Evolutionary conservation across 2,113 vertebrate species (phyloP), one percentile per base, ranked within the genome.

Genomic region (Theristicus caerulescens): DNA sequence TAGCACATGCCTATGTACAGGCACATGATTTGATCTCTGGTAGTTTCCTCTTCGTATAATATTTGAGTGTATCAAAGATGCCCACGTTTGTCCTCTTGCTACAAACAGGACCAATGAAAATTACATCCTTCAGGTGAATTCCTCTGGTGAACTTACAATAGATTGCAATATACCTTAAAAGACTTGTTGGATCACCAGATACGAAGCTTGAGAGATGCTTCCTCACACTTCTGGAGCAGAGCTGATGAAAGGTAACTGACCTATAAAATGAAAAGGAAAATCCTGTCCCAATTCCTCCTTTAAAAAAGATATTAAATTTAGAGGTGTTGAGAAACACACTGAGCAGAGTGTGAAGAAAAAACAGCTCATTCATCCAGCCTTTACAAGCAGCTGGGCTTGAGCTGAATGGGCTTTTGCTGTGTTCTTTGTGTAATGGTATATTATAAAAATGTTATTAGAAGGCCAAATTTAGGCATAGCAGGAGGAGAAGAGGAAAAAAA

Each of bases 371-470:
- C 95, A 98, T 97, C 93, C 97, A 96, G 55, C 66, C 93, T 97
- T 97, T 97, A 93, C 94, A 97, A 97, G 96, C 93, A 98, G 95
- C 95, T 95, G 83, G 62, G 86, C 74, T 97, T 95, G 88, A 97
- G 82, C 58, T 93, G 80, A 95, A 95, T 90, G 79, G 70, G 71
- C 89, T 97, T 97, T 95, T 96, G 88, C 95, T 93, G 88, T 95
- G 86, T 32, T 96, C 93, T 97, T 88, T 96, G 70, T 96, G 96
- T 92, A 97, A 98, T 82, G 81, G 40, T 87, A 88, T 95, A 97
- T 95, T 98, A 97, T 95, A 97, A 97, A 98, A 97, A 90, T 85
- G 67, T 97, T 96, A 97, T 96, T 96, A 96, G 84, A 94, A 97
- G 91, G 94, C 93, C 94, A 98, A 97, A 97, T 97, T 96, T 97